These are phyloP conservation scores for Caenorhabditis macrosperma DNA, from an alignment of 2,888 invertebrate genomes.

Conservation along the genomic window DNA sequence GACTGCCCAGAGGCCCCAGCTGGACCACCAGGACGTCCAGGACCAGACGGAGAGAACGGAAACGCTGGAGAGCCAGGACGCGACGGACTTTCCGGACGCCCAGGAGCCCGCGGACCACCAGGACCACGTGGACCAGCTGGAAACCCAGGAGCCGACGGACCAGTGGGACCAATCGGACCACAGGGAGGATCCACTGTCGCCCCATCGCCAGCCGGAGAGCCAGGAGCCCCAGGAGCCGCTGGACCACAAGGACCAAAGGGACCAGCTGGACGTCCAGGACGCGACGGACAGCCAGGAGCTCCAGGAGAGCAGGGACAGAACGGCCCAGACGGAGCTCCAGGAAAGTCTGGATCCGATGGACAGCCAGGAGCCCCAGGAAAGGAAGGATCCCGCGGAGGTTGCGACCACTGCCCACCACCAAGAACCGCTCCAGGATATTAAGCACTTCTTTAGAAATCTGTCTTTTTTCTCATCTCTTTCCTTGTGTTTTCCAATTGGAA, in stretches of 20 bases:
- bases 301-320: constrained; percentile 69
- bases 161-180: constrained; percentile 67
- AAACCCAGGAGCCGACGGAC: constrained; percentile 68
- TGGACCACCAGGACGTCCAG: constrained; percentile 70
- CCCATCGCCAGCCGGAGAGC: constrained; percentile 66
- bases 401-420: constrained; percentile 68
- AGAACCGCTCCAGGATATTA: constrained; percentile 72
- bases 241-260: constrained; percentile 63
- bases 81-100: constrained; percentile 64
- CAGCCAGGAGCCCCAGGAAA: constrained; percentile 67
- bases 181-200: constrained; percentile 62
- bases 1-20: constrained; percentile 70
- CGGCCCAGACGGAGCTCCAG: constrained; percentile 67
- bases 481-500: constrained; percentile 18
- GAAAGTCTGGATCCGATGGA: constrained; percentile 67
- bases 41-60: constrained; percentile 72
- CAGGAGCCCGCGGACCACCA: constrained; percentile 66
- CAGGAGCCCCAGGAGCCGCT: constrained; percentile 64
- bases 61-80: constrained; percentile 70
- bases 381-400: constrained; percentile 61
- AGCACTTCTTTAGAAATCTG: constrained; percentile 5
- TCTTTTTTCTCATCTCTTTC: constrained; percentile 2
- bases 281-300: constrained; percentile 69
- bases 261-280: constrained; percentile 67
- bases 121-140: constrained; percentile 70